Evolutionary conservation across 2,113 vertebrate species (phyloP), one percentile per base, ranked within the genome.

Genomic region (Beaufortia kweichowensis): DNA sequence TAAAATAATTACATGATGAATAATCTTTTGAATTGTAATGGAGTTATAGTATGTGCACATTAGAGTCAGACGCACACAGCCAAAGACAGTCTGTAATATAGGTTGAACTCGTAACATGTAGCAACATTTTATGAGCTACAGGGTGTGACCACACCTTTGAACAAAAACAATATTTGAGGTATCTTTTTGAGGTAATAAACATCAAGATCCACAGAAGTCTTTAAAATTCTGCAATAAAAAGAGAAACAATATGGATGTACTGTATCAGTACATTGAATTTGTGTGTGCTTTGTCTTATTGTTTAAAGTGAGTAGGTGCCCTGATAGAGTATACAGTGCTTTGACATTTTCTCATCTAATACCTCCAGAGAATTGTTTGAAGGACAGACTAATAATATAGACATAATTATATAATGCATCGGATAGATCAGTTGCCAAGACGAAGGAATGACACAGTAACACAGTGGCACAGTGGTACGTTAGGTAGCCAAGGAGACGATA

Each of bases 381-480:
- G 85, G 86, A 85, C 85, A 78, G 63, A 70, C 86, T 86, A 87
- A 85, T 86, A 88, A 86, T 87, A 87, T 80, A 84, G 46, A 68
- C 61, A 74, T 79, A 64, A 83, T 81, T 81, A 70, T 72, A 79
- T 77, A 72, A 73, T 77, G 78, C 63, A 81, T 76, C 50, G 67
- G 72, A 81, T 76, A 74, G 64, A 66, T 29, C 24, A 46, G 64
- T 69, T 84, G 84, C 80, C 84, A 85, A 83, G 65, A 83, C 53
- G 10, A 41, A 55, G 46, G 43, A 61, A 41, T 61, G 70, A 74
- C 55, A 64, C 24, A 76, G 60, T 61, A 48, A 61, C 48, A 33
- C 14, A 70, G 17, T 39, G 53, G 62, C 33, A 75, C 56, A 48
- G 15, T n/a, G 24, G 35, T 29, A 28, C 17, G 24, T 56, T 26